Conservation (phyloP, 2,113 vertebrate species). For the Colaptes auratus region DNA sequence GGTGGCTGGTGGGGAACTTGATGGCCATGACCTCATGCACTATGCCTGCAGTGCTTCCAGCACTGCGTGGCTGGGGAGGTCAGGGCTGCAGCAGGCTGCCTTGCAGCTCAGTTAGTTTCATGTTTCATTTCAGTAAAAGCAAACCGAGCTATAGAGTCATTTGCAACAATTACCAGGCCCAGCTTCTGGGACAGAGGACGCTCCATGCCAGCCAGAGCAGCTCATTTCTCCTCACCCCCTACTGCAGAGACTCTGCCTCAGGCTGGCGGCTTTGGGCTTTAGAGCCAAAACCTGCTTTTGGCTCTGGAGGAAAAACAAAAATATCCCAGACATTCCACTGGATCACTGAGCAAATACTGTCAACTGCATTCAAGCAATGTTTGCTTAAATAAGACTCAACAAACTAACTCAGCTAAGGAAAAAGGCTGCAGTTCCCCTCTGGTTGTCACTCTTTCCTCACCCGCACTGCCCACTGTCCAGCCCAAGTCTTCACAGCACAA, state of each 20-base stretch:
- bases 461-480: not conserved
- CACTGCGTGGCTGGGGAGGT: not conserved
- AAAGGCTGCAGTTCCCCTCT: slow-evolving; percentile 21
- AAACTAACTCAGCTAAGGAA: slow-evolving; percentile 12
- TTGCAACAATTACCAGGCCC: not conserved
- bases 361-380: not conserved
- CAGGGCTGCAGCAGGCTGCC: not conserved
- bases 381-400: slow-evolving; percentile 13
- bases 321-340: slow-evolving; percentile 64
- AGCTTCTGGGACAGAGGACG: not conserved
- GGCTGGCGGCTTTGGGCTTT: not conserved
- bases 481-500: not conserved
- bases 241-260: not conserved
- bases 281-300: not conserved
- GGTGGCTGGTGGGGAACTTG: accelerated
- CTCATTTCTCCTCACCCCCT: not conserved
- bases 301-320: slow-evolving; percentile 30
- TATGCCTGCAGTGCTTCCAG: not conserved
- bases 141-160: not conserved
- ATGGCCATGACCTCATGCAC: not conserved
- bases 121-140: not conserved
- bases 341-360: slow-evolving; percentile 32
- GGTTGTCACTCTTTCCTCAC: not conserved
- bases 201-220: not conserved
- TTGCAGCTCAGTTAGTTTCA: not conserved